phyloP scores from a whole-genome alignment of 2,888 invertebrate species.

The Andrena haemorrhoa region DNA sequence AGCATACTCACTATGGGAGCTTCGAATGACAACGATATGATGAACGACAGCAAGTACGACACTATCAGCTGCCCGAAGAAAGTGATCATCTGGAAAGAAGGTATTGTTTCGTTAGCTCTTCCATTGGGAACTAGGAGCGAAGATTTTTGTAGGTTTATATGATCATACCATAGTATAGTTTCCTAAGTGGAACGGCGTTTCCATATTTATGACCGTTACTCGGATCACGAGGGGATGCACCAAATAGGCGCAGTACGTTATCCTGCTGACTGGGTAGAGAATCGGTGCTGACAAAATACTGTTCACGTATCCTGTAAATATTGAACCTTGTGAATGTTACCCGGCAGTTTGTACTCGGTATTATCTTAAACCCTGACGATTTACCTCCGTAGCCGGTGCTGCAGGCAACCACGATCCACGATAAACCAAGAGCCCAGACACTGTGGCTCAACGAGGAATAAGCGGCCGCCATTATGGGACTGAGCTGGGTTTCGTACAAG shows the following conservation, averaged over 20 bases:
- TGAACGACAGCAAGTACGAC: conserved; percentile 91
- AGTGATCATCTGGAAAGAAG: conserved; percentile 88
- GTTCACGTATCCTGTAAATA: conserved; percentile 87
- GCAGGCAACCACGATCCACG: conserved; percentile 94
- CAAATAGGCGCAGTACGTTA: conserved; percentile 95
- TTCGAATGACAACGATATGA: conserved; percentile 93
- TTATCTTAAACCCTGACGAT: neutral
- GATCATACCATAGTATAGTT: conserved; percentile 90
- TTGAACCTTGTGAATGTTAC: neutral
- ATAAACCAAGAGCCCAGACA: conserved; percentile 92
- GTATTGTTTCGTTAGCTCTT: neutral
- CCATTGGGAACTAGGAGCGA: neutral
- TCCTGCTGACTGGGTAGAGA: conserved; percentile 93
- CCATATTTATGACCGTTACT: conserved; percentile 92
- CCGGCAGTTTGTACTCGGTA: neutral
- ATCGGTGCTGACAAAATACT: conserved; percentile 90
- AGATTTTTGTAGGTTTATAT: neutral
- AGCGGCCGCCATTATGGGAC: conserved; percentile 90
- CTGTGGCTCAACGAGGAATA: conserved; percentile 94
- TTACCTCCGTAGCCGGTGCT: conserved; percentile 93
- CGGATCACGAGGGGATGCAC: conserved; percentile 94
- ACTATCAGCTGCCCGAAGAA: conserved; percentile 93
- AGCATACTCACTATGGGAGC: conserved; percentile 94
- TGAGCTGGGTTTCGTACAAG: conserved; percentile 90
- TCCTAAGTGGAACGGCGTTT: conserved; percentile 93